Percentiles rank a stretch among this genome's conserved stretches.
Conservation (phyloP, 2,888 invertebrate genomes). For the Morpho deidamia region DNA sequence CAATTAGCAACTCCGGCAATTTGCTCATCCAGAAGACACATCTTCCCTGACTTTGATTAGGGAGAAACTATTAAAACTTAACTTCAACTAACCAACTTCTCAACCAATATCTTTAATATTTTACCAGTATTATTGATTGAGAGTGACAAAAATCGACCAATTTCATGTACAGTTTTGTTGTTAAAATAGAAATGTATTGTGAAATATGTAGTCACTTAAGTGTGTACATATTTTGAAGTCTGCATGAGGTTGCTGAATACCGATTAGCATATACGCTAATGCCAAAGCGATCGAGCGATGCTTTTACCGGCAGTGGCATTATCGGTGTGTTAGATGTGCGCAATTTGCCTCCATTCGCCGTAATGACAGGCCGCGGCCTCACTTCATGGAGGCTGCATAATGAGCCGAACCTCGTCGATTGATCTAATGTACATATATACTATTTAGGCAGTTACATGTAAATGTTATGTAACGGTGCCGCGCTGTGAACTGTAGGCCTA, state of each 20-base stretch:
- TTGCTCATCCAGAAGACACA: no score
- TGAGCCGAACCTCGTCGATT: slow-evolving; percentile 66
- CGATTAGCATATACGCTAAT: slow-evolving; percentile 55
- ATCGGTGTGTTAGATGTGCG: slow-evolving; percentile 67
- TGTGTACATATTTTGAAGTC: slow-evolving; percentile 4
- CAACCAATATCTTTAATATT: no score
- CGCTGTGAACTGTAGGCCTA: no score
- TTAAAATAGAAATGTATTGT: no score
- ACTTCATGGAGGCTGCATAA: slow-evolving; percentile 63
- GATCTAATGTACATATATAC: slow-evolving; percentile 33
- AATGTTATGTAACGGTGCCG: slow-evolving; percentile 1
- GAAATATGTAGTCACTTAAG: background rate
- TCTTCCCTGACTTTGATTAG: no score
- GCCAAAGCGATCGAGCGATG: slow-evolving; percentile 49
- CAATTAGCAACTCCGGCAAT: no score
- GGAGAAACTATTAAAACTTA: no score
- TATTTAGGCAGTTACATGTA: slow-evolving; percentile 9
- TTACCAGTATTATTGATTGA: no score
- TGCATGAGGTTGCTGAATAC: slow-evolving; percentile 24
- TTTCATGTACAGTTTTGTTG: no score
- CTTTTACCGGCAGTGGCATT: slow-evolving; percentile 58
- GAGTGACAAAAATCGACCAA: no score
- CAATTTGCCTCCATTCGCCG: slow-evolving; percentile 74
- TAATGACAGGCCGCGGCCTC: slow-evolving; percentile 70
- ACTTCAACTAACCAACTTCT: no score